Conservation (phyloP, 2,888 invertebrate species). For the Pedicia rivosa region DNA sequence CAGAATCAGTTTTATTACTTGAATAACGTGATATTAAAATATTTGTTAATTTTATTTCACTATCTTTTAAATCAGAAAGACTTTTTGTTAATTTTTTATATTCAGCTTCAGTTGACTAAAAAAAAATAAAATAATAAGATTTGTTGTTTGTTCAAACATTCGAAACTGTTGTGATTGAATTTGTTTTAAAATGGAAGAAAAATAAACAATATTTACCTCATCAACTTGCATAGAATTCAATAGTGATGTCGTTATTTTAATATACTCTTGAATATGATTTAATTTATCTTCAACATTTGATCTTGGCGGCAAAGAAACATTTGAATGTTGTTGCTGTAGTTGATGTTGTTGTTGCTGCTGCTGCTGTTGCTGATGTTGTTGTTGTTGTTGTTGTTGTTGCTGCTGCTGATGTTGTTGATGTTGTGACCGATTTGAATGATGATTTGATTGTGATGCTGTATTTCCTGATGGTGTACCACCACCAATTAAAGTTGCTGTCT, state of each 20-base stretch:
- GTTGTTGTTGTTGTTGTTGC: too few relatives aligned
- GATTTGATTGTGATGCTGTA: slow-evolving; percentile 2
- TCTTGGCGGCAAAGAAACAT: neutral
- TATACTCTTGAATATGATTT: slow-evolving; percentile 55
- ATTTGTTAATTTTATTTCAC: slow-evolving; percentile 41
- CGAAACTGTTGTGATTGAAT: too few relatives aligned
- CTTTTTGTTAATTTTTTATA: slow-evolving; percentile 45
- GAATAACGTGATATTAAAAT: neutral
- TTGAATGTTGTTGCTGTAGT: slow-evolving; percentile 2
- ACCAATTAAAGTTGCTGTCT: neutral
- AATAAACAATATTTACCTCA: too few relatives aligned
- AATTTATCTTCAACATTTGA: slow-evolving; percentile 45
- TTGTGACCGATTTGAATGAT: slow-evolving; percentile 6
- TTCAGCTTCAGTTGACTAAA: slow-evolving; percentile 27
- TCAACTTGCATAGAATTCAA: slow-evolving; percentile 43
- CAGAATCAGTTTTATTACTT: neutral
- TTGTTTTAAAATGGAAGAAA: too few relatives aligned
- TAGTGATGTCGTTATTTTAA: slow-evolving; percentile 49
- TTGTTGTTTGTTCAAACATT: too few relatives aligned
- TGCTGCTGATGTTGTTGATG: too few relatives aligned
- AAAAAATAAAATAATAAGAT: too few relatives aligned
- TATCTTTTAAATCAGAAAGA: slow-evolving; percentile 51
- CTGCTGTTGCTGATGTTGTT: too few relatives aligned
- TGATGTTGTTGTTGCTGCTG: slow-evolving; percentile 32
- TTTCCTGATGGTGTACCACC: neutral